phyloP scores from a whole-genome alignment of 1,140 invertebrate genomes.

The Sesamia nonagrioides region DNA sequence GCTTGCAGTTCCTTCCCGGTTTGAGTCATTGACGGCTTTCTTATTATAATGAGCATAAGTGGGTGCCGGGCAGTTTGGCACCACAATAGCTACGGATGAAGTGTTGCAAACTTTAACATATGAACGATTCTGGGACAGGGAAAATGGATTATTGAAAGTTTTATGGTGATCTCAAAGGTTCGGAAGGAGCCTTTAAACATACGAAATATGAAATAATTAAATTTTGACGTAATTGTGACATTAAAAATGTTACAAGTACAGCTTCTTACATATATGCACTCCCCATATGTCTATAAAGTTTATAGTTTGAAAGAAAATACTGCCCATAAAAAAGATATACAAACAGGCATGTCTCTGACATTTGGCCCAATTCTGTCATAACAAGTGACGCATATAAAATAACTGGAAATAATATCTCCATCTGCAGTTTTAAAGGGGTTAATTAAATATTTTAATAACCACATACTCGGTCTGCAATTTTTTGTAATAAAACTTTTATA shows the following conservation, averaged over 20 bases:
- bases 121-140: not conserved
- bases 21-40: slow-evolving; percentile 59
- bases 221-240: not conserved
- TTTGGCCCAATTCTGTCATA: slow-evolving; percentile 14
- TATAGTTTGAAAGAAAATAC: not conserved
- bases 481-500: slow-evolving; percentile 32
- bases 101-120: not conserved
- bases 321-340: not conserved
- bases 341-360: not conserved
- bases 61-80: slow-evolving; percentile 34
- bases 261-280: not conserved
- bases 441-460: not conserved
- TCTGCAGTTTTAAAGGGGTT: slow-evolving; percentile 21
- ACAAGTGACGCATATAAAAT: not conserved
- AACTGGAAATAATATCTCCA: slow-evolving; percentile 17
- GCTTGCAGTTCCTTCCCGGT: slow-evolving; percentile 50
- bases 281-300: not conserved
- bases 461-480: not conserved
- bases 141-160: not conserved
- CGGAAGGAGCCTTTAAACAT: not conserved
- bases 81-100: slow-evolving; percentile 43
- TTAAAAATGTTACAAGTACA: not conserved
- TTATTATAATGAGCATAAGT: slow-evolving; percentile 57
- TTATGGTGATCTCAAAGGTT: not conserved
- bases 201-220: not conserved